These are phyloP conservation scores for Eurystomus gularis DNA, from an alignment of 2,113 vertebrate species.

Conservation along the genomic window DNA sequence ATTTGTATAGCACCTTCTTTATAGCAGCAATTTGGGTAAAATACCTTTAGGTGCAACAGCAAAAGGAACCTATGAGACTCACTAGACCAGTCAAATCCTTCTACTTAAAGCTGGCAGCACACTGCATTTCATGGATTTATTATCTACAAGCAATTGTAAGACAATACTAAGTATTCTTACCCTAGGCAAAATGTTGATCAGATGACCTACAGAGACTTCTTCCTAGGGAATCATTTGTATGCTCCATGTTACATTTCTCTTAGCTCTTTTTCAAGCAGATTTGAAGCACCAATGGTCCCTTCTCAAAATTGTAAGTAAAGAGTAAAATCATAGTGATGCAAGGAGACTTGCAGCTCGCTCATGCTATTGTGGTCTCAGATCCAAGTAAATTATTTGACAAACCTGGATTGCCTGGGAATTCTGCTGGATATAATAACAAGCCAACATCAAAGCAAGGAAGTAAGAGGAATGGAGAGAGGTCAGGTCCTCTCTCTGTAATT, in stretches of 20 bases:
- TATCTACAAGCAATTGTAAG: background rate
- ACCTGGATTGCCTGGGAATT: background rate
- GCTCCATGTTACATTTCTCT: background rate
- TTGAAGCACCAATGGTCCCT: background rate
- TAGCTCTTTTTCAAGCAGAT: background rate
- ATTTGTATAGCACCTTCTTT: background rate
- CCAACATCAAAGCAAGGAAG: background rate
- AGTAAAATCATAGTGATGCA: fast-evolving
- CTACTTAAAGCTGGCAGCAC: background rate
- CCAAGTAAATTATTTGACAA: background rate
- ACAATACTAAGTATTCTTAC: background rate
- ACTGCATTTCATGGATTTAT: background rate
- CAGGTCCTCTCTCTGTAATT: background rate
- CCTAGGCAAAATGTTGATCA: background rate
- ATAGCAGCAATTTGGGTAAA: background rate
- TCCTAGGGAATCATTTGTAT: background rate
- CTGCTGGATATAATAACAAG: background rate
- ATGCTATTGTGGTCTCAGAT: background rate
- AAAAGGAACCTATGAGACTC: background rate
- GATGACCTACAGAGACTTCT: background rate
- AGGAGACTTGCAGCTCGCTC: background rate
- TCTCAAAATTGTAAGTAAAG: background rate
- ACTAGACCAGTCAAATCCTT: background rate
- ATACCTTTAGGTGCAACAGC: background rate
- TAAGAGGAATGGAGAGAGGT: background rate